A percentile compares a stretch with the other conserved stretches of the same genome.
These are phyloP conservation scores for Aphidius colemani DNA, from an alignment of 2,888 invertebrate genomes.

Conservation along the genomic window DNA sequence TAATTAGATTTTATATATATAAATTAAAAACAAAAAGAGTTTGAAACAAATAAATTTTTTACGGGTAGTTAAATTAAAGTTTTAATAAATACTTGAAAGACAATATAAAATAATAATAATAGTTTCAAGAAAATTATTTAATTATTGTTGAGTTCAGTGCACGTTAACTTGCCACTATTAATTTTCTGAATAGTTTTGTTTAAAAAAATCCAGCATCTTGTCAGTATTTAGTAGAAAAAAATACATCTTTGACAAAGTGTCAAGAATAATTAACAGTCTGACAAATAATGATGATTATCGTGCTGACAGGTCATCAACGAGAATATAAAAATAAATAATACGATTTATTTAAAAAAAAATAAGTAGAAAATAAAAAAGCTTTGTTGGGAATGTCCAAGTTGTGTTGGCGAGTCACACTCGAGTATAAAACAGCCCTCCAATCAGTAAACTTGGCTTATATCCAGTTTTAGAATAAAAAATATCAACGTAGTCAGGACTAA, in stretches of 20 bases:
- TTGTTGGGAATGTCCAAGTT: conserved; percentile 29
- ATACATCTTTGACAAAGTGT: conserved; percentile 1
- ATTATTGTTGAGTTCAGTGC: too few species aligned
- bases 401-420: conserved; percentile 21
- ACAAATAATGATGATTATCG: conserved; percentile 31
- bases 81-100: too few species aligned
- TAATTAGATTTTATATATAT: too few species aligned
- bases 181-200: not conserved
- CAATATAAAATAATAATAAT: too few species aligned
- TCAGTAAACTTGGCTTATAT: conserved; percentile 33
- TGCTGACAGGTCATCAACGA: conserved; percentile 26
- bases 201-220: not conserved
- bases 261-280: conserved; percentile 31
- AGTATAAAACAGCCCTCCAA: conserved; percentile 23
- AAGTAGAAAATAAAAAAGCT: conserved; percentile 22
- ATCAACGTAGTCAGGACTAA: conserved; percentile 12
- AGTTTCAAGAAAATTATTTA: too few species aligned
- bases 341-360: not conserved
- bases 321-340: not conserved
- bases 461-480: conserved; percentile 22
- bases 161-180: not conserved
- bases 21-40: not conserved
- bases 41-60: too few species aligned
- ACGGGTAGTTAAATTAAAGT: too few species aligned
- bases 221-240: too few species aligned